Evolutionary conservation across 2,888 invertebrate genomes (phyloP), one percentile per base, ranked within the genome.

Genomic region (Drosophila hamatofila): DNA sequence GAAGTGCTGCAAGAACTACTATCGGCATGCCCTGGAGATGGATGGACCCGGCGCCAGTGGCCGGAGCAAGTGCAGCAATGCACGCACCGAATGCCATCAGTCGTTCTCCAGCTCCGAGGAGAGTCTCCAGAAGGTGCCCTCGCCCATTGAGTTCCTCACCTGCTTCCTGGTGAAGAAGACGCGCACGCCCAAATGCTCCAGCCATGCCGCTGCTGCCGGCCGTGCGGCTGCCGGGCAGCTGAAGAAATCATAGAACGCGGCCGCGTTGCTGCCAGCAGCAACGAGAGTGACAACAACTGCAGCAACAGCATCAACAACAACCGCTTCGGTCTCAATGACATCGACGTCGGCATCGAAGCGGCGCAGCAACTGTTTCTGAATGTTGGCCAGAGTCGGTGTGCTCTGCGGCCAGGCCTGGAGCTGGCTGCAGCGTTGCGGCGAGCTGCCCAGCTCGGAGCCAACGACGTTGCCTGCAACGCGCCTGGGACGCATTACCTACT

Each of bases 1-100:
- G 75, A 92, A 92, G 55, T 92, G 92, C 70, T 91, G 92, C 78
- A 92, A 92, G 79, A 92, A 92, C 58, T 91, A 92, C 64, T 91
- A 92, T 61, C 86, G 90, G 0, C 91, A 90, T 39, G 84, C 81
- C n/a, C 21, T 80, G 42, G 85, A 83, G 44, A 84, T 87, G 61
- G 89, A 84, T 0, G 89, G 72, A 11, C 60, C 80, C 39, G 84
- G 84, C 1, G 68, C 44, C 55, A 69, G 68, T n/a, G 74, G 67
- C 18, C 54, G 74, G 7, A 61, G 56, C 44, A 88, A 87, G 62
- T 87, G 86, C 72, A 76, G 85, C 72, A 75, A 73, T 41, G 49
- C 72, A 7, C 87, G 75, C 51, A 61, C 60, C 63, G 72, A 79
- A 46, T 80, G 75, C 62, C 72, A 89, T 61, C 72, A 80, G 57